Evolutionary conservation across 2,888 invertebrate genomes (phyloP), one percentile per base, ranked within the genome.

Genomic region (Dryomyza anilis): DNA sequence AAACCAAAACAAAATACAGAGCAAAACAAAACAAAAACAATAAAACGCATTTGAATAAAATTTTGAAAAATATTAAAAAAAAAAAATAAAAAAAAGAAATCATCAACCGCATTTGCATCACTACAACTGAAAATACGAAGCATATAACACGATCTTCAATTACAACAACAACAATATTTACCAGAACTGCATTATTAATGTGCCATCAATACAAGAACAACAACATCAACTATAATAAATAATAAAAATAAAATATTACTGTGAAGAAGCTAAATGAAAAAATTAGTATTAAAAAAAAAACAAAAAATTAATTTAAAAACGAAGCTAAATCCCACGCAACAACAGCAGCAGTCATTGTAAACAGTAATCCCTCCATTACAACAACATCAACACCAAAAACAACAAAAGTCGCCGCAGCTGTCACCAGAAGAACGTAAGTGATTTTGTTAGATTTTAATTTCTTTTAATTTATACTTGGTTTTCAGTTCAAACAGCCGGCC

Each of bases 121-220:
- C 55, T 19, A 21, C 50, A 36, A 48, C 48, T 55, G 56, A 56
- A 53, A 8, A 21, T 1, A 12, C 6, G 21, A 56, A 14, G 12
- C 25, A 56, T 23, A 19, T 12, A 33, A 33, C 27, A 55, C 36
- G 33, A 33, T 12, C 33, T 25, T 23, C 23, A 50, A 25, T 50
- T 21, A 23, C 46, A 33, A 39, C 27, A 39, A 53, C 25, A 63
- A 27, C 5, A 57, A 57, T 19, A 25, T 46, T 53, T 33, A 19
- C 23, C 50, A 48, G 3, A 65, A 68, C 59, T 66, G 62, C 66
- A 53, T 59, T 12, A 50, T 65, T 57, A 62, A 66, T 68, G 68
- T 68, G 68, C 68, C 68, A 68, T 68, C 64, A 59, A 53, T 29
- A 53, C 43, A 52, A 57, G 21, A 63, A 48, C 46, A 43, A 46